Conservation (phyloP, 2,888 invertebrate genomes). For the Erannis defoliaria region DNA sequence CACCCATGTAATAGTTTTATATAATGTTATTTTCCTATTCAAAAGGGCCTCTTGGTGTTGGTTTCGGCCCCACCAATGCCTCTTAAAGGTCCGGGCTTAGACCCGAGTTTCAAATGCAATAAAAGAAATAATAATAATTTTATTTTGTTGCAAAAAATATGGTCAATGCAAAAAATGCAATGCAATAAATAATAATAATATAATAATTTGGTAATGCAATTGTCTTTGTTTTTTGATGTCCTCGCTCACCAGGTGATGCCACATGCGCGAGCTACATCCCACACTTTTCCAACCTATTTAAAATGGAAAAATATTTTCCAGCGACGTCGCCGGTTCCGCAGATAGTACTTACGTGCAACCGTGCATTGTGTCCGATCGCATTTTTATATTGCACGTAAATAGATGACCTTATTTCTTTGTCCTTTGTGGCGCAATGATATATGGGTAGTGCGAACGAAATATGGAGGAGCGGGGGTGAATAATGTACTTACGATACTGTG, state of each 20-base stretch:
- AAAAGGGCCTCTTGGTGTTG: no score
- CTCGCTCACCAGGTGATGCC: not conserved
- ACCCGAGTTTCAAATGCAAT: no score
- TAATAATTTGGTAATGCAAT: no score
- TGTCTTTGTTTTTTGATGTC: no score
- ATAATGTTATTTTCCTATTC: no score
- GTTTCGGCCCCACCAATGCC: no score
- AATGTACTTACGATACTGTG: slow-evolving; percentile 17
- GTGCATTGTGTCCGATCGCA: slow-evolving; percentile 53
- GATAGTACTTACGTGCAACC: slow-evolving; percentile 41
- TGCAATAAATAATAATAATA: not conserved
- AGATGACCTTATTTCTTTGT: slow-evolving; percentile 39
- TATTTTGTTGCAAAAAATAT: no score
- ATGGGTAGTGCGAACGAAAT: slow-evolving; percentile 20
- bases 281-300: slow-evolving; percentile 68
- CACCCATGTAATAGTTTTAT: no score
- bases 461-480: slow-evolving; percentile 15
- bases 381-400: slow-evolving; percentile 47
- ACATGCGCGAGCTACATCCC: not conserved
- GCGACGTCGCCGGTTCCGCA: slow-evolving; percentile 61
- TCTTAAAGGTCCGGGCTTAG: no score
- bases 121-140: no score
- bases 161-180: no score
- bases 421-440: slow-evolving; percentile 31
- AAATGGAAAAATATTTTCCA: slow-evolving; percentile 84